phyloP scores from a whole-genome alignment of 2,888 invertebrate species.

The Embidobia sp. region DNA sequence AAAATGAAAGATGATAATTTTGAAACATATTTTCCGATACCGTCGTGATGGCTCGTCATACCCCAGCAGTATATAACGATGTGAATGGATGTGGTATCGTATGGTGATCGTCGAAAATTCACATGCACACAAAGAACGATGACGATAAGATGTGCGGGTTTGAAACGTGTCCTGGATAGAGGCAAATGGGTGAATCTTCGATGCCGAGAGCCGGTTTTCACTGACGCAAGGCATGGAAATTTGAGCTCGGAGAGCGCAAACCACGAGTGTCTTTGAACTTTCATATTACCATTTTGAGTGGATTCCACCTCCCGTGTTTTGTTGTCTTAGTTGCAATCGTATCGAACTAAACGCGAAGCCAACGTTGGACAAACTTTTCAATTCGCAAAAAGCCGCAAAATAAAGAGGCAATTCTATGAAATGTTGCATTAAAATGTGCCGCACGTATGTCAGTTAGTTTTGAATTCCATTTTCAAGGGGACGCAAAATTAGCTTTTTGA shows the following conservation, averaged over 20 bases:
- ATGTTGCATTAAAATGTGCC: conserved; percentile 42
- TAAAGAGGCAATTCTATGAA: conserved; percentile 32
- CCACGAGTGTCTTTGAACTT: conserved; percentile 62
- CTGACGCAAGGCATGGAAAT: conserved; percentile 51
- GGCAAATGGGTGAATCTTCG: conserved; percentile 46
- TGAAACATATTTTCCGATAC: conserved; percentile 29
- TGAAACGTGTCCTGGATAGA: conserved; percentile 44
- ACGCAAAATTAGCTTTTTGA: conserved; percentile 21
- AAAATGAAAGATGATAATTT: conserved; percentile 34
- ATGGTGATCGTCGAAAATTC: conserved; percentile 46
- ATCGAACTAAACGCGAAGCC: conserved; percentile 51
- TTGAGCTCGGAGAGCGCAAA: conserved; percentile 51
- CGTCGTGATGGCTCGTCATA: conserved; percentile 26
- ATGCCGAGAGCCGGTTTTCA: conserved; percentile 48
- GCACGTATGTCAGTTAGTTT: conserved; percentile 47
- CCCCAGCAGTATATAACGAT: conserved; percentile 31
- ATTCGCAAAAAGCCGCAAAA: conserved; percentile 20
- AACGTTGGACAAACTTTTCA: conserved; percentile 41
- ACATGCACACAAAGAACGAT: conserved; percentile 37
- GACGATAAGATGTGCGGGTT: conserved; percentile 48
- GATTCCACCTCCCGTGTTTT: conserved; percentile 37
- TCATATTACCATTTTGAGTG: conserved; percentile 65
- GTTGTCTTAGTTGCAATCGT: conserved; percentile 52
- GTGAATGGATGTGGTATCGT: conserved; percentile 46
- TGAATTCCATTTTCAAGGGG: conserved; percentile 34